These are phyloP conservation scores for Agrilus mali DNA, from an alignment of 2,888 invertebrate species.

Conservation along the genomic window DNA sequence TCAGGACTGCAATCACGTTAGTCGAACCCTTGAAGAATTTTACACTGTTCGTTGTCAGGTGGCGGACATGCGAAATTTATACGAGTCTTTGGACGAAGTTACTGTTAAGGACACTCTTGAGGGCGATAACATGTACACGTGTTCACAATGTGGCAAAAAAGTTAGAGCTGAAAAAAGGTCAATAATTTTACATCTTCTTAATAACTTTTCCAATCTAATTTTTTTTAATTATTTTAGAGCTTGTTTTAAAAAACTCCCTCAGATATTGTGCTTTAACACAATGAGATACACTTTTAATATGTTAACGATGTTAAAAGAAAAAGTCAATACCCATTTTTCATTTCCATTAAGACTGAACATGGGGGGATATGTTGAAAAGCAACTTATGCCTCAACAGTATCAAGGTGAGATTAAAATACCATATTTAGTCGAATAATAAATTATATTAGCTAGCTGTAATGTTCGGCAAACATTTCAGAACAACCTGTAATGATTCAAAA, in stretches of 20 bases:
- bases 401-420: constrained; percentile 40
- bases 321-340: constrained; percentile 94
- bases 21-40: constrained; percentile 88
- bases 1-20: constrained; percentile 88
- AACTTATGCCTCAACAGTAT: constrained; percentile 80
- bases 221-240: constrained; percentile 42
- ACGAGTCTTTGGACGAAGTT: constrained; percentile 92
- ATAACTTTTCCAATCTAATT: no score
- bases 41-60: constrained; percentile 95
- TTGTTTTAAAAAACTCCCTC: constrained; percentile 87
- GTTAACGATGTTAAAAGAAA: constrained; percentile 94
- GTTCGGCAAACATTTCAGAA: no score
- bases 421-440: not conserved
- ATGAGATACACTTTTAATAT: constrained; percentile 97
- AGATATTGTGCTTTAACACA: constrained; percentile 90
- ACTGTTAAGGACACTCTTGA: constrained; percentile 93
- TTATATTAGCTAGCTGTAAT: no score
- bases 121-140: constrained; percentile 96
- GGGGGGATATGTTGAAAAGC: constrained; percentile 90
- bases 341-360: constrained; percentile 88
- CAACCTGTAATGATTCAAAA: no score
- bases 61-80: constrained; percentile 90
- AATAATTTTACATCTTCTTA: not conserved
- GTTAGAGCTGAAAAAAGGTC: constrained; percentile 87
- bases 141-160: constrained; percentile 89